phyloP scores from a whole-genome alignment of 2,113 vertebrate species.

The Orientallactaga bullata region DNA sequence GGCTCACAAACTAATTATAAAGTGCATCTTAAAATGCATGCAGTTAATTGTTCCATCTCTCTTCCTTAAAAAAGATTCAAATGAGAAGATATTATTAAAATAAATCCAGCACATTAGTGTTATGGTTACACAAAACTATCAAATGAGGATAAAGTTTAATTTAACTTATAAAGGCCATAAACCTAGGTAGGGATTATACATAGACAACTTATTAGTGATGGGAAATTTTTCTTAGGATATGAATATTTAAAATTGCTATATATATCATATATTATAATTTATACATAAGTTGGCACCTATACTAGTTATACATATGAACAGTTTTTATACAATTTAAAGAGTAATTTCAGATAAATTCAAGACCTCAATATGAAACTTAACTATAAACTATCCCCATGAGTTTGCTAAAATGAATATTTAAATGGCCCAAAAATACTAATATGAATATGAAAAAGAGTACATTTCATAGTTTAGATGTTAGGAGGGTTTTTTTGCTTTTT shows the following conservation, averaged over 20 bases:
- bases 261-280: neutral
- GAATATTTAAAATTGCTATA: neutral
- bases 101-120: conserved; percentile 16
- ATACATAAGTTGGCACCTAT: neutral
- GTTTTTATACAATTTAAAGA: neutral
- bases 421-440: neutral
- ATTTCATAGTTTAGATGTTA: neutral
- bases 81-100: neutral
- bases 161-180: conserved; percentile 3
- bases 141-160: conserved; percentile 18
- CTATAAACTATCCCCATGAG: neutral
- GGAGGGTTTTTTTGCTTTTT: neutral
- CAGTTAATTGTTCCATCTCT: neutral
- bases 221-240: neutral
- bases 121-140: neutral
- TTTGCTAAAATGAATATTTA: neutral
- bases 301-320: neutral
- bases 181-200: neutral
- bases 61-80: neutral
- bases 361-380: conserved; percentile 13
- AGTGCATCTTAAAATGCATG: conserved; percentile 7
- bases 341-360: neutral
- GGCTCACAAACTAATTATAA: neutral
- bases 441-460: neutral
- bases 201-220: neutral